Conservation (phyloP, 2,888 invertebrate genomes). For the Galerucella calmariensis region DNA sequence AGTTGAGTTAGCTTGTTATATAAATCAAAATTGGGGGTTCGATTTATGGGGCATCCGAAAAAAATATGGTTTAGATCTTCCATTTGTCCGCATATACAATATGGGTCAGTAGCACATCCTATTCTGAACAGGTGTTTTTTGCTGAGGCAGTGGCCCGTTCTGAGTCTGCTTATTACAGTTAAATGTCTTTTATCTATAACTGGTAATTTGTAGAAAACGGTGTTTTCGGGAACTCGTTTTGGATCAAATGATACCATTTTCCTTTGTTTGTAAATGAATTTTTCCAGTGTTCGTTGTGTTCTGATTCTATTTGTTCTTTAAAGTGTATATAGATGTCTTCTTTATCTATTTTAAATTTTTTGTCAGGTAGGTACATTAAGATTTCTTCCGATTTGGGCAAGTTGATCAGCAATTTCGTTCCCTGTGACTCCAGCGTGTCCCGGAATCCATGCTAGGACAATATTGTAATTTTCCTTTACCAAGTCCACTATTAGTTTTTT, state of each 20-base stretch:
- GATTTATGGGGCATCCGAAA: too few relatives aligned
- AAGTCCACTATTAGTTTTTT: constrained; percentile 2
- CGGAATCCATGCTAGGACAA: constrained; percentile 19
- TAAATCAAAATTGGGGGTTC: too few relatives aligned
- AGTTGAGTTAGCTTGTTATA: too few relatives aligned
- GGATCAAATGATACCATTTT: neutral
- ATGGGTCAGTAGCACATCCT: too few relatives aligned
- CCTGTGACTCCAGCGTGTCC: constrained; percentile 20
- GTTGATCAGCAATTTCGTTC: constrained; percentile 20
- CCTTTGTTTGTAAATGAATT: neutral
- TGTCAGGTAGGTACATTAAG: neutral
- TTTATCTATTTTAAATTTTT: constrained; percentile 4
- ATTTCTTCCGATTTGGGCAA: constrained; percentile 18
- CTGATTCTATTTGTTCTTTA: neutral
- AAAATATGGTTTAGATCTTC: too few relatives aligned
- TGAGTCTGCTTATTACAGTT: neutral
- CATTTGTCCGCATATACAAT: too few relatives aligned
- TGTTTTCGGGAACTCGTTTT: neutral
- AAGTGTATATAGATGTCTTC: neutral
- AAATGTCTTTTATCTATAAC: neutral
- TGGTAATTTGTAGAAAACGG: neutral
- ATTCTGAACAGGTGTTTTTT: neutral
- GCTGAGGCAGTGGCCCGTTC: neutral
- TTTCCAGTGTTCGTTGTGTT: neutral
- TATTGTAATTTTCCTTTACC: neutral